Evolutionary conservation across 2,797 vertebrate species (phyloP), one percentile per base, ranked within the genome.

Genomic region (Hypotaenidia philippensis): DNA sequence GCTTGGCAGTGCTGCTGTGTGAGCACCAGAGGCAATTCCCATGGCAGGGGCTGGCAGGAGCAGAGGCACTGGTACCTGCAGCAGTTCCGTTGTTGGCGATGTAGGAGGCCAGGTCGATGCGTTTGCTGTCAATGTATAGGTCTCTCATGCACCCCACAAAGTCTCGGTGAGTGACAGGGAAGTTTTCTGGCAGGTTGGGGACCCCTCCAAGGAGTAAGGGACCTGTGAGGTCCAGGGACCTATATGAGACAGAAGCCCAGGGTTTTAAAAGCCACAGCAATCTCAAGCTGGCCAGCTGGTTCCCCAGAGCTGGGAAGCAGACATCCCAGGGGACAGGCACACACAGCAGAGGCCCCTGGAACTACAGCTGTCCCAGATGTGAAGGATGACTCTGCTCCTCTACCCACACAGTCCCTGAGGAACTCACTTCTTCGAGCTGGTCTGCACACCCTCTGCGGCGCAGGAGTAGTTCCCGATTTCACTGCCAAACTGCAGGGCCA

Each of bases 101-200:
- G 87, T 99, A 99, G 90, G 98, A 98, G 10, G 99, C 99, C 97
- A 99, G 97, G 97, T 99, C 99, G 40, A 99, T 96, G 6, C 97
- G 98, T 65, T 98, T 99, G 97, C 97, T 99, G 94, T 99, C 99
- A 2, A 99, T 99, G 96, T 99, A 99, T 17, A 99, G 98, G 92
- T 99, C 99, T 96, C 98, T 98, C 99, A 99, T 99, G 87, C 99
- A 99, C 81, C 99, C 99, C 12, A 99, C 98, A 94, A 99, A 99
- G 97, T 99, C 99, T 70, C 99, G 98, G 93, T 99, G 98, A 78
- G 98, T 97, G 83, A 99, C 98, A 0, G 99, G 99, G 93, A 99
- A 99, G 98, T 99, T 99, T 96, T 99, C 99, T 0, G 99, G 99
- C 60, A 99, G 98, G 74, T 99, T 99, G 87, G 99, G 99, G 76